A percentile compares a stretch with the other conserved stretches of the same genome.
Conservation (phyloP, 2,888 invertebrate genomes). For the Scaptomyza polygonia region DNA sequence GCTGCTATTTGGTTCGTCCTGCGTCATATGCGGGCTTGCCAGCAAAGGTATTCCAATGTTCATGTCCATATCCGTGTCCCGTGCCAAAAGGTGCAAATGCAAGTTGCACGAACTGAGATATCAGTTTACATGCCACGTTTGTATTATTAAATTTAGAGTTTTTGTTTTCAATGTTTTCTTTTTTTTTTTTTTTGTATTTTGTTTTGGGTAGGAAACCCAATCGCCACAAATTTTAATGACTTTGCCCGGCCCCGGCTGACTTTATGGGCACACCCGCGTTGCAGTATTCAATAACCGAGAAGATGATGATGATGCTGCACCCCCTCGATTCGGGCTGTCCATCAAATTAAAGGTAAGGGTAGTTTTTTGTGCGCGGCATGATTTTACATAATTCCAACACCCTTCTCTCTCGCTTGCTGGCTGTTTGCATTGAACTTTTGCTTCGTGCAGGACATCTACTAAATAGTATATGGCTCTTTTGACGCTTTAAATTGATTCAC, state of each 20-base stretch:
- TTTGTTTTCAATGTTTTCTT: not conserved
- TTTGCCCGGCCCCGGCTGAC: slow-evolving; percentile 51
- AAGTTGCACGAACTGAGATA: slow-evolving; percentile 59
- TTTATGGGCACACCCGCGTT: slow-evolving; percentile 62
- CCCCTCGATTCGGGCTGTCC: slow-evolving; percentile 19
- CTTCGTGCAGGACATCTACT: slow-evolving; percentile 63
- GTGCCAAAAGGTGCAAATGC: slow-evolving; percentile 78
- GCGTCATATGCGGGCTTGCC: slow-evolving; percentile 61
- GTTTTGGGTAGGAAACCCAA: slow-evolving; percentile 46
- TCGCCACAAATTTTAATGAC: slow-evolving; percentile 73
- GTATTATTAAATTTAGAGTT: slow-evolving; percentile 15
- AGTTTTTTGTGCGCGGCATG: slow-evolving; percentile 61
- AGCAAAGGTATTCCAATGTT: slow-evolving; percentile 52
- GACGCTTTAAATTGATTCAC: slow-evolving; percentile 80
- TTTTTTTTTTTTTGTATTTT: not conserved
- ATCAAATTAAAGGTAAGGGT: slow-evolving; percentile 49
- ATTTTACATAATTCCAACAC: slow-evolving; percentile 75
- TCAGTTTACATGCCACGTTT: slow-evolving; percentile 64
- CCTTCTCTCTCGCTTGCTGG: slow-evolving; percentile 25
- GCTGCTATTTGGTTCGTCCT: slow-evolving; percentile 43
- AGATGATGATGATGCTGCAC: slow-evolving; percentile 46
- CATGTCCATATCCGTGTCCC: slow-evolving; percentile 38
- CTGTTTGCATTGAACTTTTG: slow-evolving; percentile 55
- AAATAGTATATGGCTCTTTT: slow-evolving; percentile 68
- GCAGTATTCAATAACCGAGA: slow-evolving; percentile 51